Evolutionary conservation across 2,113 vertebrate species (phyloP).

Genomic region (Podiceps cristatus): DNA sequence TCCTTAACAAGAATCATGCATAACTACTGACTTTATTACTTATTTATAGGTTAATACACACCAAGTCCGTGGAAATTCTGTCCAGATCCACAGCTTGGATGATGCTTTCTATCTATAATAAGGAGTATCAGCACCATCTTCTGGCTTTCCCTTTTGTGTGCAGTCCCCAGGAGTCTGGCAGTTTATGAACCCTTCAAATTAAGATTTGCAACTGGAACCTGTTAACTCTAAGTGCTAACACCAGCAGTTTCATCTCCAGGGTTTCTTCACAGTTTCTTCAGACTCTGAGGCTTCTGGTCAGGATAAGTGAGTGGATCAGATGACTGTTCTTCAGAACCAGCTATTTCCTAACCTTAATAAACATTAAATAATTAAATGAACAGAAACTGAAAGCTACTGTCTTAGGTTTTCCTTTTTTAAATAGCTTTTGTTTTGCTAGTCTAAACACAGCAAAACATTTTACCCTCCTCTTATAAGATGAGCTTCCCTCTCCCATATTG

Average conservation of each 20-base stretch:
- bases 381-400: background rate
- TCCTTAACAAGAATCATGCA: background rate
- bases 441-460: background rate
- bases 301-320: rapidly evolving
- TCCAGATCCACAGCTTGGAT: background rate
- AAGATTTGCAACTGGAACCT: background rate
- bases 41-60: background rate
- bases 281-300: background rate
- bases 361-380: background rate
- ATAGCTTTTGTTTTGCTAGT: background rate
- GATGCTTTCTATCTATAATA: background rate
- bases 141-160: background rate
- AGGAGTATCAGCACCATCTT: conserved; percentile 51
- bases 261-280: background rate
- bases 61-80: background rate
- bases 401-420: background rate
- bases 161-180: background rate
- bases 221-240: background rate
- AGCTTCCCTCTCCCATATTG: background rate
- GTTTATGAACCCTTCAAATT: background rate
- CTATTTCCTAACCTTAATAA: background rate
- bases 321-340: background rate
- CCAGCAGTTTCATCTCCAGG: background rate
- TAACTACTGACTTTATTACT: background rate
- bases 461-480: background rate